Conservation (phyloP, 1,140 invertebrate species). For the Stegodyphus dumicola region DNA sequence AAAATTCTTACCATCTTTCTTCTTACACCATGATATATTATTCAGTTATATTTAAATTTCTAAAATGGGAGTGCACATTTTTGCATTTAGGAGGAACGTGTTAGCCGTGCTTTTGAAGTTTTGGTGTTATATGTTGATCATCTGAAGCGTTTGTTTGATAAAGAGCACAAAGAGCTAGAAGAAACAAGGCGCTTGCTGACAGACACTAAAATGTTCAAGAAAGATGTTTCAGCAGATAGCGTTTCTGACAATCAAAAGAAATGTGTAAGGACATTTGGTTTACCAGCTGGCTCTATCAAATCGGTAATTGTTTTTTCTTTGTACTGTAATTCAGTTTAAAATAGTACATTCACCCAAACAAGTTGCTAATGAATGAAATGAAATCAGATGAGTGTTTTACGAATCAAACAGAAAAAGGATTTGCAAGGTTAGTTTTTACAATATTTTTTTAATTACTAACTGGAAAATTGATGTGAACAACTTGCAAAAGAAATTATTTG, state of each 20-base stretch:
- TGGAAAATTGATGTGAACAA: no score
- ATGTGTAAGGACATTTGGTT: conserved; percentile 34
- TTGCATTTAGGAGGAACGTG: conserved; percentile 68
- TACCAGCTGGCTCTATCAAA: conserved; percentile 45
- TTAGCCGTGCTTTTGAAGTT: conserved; percentile 71
- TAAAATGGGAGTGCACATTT: no score
- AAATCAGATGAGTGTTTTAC: neutral
- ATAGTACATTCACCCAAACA: neutral
- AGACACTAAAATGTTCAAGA: conserved; percentile 30
- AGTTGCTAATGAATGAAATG: neutral
- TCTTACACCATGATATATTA: no score
- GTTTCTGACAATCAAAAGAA: conserved; percentile 48
- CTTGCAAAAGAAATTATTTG: no score
- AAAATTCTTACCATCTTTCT: no score
- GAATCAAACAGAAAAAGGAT: neutral
- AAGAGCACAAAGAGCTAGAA: conserved; percentile 69
- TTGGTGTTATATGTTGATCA: conserved; percentile 72
- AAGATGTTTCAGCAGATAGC: conserved; percentile 13
- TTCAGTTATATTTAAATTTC: no score
- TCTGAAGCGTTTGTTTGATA: conserved; percentile 69
- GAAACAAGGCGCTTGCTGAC: conserved; percentile 64
- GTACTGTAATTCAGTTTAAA: no score
- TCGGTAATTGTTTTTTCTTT: conserved; percentile 29
- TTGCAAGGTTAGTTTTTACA: no score
- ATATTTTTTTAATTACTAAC: no score